Conservation (phyloP, 1,140 invertebrate genomes). For the Diploscapter pachys region DNA sequence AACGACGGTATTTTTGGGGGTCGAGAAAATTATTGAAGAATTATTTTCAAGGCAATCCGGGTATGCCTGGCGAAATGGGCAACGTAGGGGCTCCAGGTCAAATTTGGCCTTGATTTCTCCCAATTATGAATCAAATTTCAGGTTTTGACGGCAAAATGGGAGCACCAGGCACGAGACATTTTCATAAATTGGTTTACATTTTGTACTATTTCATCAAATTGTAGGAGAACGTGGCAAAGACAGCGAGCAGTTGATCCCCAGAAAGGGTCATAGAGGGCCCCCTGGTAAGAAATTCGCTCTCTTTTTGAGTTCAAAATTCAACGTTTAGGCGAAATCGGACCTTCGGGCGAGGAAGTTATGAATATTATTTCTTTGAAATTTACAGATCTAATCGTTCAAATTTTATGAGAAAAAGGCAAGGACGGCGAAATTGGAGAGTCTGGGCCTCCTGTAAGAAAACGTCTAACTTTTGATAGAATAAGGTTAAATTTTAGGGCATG, state of each 20-base stretch:
- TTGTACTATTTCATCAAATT: conserved; percentile 18
- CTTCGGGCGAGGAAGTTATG: conserved; percentile 23
- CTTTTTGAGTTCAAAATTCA: too few species aligned
- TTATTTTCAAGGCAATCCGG: conserved; percentile 5
- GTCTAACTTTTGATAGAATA: neutral
- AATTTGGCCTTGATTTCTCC: neutral
- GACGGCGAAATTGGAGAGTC: conserved; percentile 38
- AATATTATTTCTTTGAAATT: too few species aligned
- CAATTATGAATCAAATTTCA: too few species aligned
- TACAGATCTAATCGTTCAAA: too few species aligned
- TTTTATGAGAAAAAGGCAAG: conserved; percentile 25
- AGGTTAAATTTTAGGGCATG: neutral
- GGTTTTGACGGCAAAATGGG: conserved; percentile 29
- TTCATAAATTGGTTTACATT: neutral
- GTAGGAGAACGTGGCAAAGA: conserved; percentile 25
- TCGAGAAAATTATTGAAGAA: too few species aligned
- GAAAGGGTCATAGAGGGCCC: conserved; percentile 38
- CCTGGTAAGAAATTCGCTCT: neutral
- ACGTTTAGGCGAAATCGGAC: conserved; percentile 31
- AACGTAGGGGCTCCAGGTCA: conserved; percentile 26
- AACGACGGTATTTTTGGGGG: conserved; percentile 5
- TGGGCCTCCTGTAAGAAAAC: conserved; percentile 29
- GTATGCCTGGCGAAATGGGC: conserved; percentile 24
- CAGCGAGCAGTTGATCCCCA: conserved; percentile 26
- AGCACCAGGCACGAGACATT: conserved; percentile 27